A percentile compares a stretch with the other conserved stretches of the same genome.
These are phyloP conservation scores for Uria aalge DNA, from an alignment of 2,113 vertebrate genomes.

Conservation along the genomic window DNA sequence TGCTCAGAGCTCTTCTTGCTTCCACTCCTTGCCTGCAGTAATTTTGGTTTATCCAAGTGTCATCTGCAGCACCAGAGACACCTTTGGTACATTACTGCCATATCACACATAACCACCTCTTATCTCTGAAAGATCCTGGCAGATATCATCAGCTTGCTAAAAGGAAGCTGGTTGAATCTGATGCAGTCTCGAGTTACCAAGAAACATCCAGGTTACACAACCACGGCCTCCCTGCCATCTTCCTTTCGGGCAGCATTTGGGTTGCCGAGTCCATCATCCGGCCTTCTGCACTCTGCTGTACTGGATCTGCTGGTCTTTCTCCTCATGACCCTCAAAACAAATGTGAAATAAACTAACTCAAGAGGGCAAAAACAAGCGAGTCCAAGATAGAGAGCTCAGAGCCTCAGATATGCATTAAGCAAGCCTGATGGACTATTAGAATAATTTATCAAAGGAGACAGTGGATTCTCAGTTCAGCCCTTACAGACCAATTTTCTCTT, in stretches of 20 bases:
- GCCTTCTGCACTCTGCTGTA: neutral
- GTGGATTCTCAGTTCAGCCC: neutral
- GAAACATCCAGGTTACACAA: neutral
- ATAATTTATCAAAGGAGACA: neutral
- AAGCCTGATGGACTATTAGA: neutral
- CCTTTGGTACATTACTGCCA: neutral
- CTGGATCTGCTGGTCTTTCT: neutral
- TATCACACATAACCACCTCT: neutral
- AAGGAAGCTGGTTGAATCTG: neutral
- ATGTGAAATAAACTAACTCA: neutral
- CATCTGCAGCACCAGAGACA: neutral
- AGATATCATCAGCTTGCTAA: neutral
- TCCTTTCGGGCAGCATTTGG: neutral
- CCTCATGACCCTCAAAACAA: neutral
- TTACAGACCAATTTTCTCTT: neutral
- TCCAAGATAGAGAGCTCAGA: neutral
- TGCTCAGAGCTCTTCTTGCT: neutral
- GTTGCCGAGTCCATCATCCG: rapidly evolving
- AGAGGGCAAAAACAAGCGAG: neutral
- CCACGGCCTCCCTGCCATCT: neutral
- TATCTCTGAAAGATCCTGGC: neutral
- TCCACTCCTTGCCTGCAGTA: neutral
- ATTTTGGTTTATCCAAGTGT: neutral
- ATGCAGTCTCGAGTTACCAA: neutral
- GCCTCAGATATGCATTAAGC: neutral